phyloP scores from a whole-genome alignment of 2,113 vertebrate genomes.

The Illadopsis cleaveri region DNA sequence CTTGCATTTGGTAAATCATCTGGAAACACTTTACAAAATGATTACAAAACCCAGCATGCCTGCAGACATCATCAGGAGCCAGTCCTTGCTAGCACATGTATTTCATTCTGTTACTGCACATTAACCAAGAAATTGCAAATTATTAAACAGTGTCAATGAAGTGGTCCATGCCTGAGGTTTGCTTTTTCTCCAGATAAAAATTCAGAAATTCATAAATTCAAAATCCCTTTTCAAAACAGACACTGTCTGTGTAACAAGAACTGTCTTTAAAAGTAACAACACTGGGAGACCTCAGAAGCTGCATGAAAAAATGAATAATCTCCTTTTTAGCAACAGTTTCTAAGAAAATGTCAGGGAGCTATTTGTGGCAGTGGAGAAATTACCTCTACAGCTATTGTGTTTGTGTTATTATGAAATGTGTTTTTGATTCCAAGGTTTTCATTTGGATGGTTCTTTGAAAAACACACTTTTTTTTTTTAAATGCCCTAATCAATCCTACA shows the following conservation, averaged over 20 bases:
- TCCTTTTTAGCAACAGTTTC: neutral
- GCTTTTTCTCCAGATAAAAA: neutral
- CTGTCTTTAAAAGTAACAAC: neutral
- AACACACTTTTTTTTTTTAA: neutral
- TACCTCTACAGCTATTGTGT: neutral
- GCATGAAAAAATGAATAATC: neutral
- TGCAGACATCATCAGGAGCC: neutral
- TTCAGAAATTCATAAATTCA: neutral
- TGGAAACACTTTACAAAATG: neutral
- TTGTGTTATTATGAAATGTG: neutral
- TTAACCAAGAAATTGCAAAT: neutral
- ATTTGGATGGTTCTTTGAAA: neutral
- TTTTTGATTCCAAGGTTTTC: neutral
- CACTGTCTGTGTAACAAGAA: neutral
- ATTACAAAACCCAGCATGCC: neutral
- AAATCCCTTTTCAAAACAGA: neutral
- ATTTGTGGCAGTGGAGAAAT: neutral
- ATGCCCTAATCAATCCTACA: neutral
- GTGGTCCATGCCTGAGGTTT: neutral
- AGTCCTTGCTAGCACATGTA: neutral
- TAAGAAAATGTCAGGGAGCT: neutral
- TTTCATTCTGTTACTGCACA: neutral
- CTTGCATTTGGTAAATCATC: neutral
- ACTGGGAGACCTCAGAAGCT: neutral
- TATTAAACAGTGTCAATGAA: neutral